Conservation (phyloP, 2,888 invertebrate species). For the Bombyx huttoni region DNA sequence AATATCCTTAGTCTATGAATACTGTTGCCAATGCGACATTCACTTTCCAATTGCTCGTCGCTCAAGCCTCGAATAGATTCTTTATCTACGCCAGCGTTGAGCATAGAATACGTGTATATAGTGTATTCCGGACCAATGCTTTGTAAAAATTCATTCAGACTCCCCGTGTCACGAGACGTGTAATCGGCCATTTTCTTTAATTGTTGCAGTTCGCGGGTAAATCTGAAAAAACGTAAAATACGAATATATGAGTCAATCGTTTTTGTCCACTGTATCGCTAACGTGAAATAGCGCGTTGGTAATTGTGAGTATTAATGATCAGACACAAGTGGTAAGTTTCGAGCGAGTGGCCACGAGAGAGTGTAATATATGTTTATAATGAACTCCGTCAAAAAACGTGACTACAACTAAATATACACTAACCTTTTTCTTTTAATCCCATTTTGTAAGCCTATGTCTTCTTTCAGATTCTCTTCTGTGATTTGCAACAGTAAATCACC, state of each 20-base stretch:
- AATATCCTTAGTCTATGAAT: constrained; percentile 94
- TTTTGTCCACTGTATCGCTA: too few relatives aligned
- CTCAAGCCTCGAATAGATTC: constrained; percentile 87
- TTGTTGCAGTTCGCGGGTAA: constrained; percentile 92
- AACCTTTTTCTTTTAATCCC: constrained; percentile 93
- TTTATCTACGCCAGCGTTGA: constrained; percentile 95
- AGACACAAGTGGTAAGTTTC: too few relatives aligned
- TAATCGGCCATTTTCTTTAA: constrained; percentile 97
- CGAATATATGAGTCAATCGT: too few relatives aligned
- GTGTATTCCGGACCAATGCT: constrained; percentile 90
- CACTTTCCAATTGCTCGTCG: constrained; percentile 91
- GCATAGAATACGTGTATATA: constrained; percentile 96
- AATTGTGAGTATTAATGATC: too few relatives aligned
- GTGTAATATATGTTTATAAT: too few relatives aligned
- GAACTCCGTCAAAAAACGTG: too few relatives aligned
- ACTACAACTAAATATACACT: not conserved
- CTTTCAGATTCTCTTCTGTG: constrained; percentile 90
- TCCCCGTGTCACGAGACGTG: constrained; percentile 93
- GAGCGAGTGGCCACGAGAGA: too few relatives aligned
- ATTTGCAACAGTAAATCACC: constrained; percentile 95
- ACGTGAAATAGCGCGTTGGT: too few relatives aligned
- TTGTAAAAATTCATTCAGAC: constrained; percentile 88
- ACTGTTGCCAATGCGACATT: constrained; percentile 94
- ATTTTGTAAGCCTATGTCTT: constrained; percentile 94
- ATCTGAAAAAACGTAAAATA: constrained; percentile 64